A percentile compares a stretch with the other conserved stretches of the same genome.
These are phyloP conservation scores for Paedocypris micromegethes DNA, from an alignment of 2,797 vertebrate genomes.

Conservation along the genomic window DNA sequence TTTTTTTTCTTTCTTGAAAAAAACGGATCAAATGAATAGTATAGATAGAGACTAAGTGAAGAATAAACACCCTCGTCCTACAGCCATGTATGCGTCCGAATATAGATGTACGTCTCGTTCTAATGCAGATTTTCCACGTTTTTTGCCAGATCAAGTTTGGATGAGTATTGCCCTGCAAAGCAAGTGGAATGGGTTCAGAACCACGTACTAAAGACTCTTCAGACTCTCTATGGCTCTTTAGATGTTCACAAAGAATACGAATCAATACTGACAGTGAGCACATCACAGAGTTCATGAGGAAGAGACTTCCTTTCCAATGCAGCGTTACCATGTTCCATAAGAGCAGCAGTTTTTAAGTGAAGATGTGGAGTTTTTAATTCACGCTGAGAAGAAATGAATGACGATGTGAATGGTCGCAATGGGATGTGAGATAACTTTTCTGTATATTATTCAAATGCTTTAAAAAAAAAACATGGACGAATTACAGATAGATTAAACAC, in stretches of 20 bases:
- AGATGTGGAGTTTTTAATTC: too few relatives aligned
- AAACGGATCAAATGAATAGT: too few relatives aligned
- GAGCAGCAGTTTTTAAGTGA: not conserved
- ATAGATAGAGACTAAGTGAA: too few relatives aligned
- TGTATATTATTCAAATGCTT: too few relatives aligned
- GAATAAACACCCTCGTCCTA: too few relatives aligned
- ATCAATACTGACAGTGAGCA: constrained; percentile 24
- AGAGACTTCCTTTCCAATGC: not conserved
- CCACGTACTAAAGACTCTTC: constrained; percentile 69
- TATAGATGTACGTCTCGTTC: too few relatives aligned
- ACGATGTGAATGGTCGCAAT: too few relatives aligned
- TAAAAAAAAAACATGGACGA: too few relatives aligned
- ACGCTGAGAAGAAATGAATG: not conserved
- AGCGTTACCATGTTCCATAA: not conserved
- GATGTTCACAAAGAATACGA: constrained; percentile 74
- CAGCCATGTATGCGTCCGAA: too few relatives aligned
- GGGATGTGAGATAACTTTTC: too few relatives aligned
- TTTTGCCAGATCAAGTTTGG: constrained; percentile 84
- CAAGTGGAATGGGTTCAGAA: constrained; percentile 87
- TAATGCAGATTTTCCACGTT: constrained; percentile 5
- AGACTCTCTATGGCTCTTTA: constrained; percentile 73
- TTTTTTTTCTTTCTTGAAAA: too few relatives aligned
- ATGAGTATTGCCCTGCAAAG: constrained; percentile 90
- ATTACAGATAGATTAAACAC: too few relatives aligned
- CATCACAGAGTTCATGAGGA: constrained; percentile 24